Evolutionary conservation across 1,140 invertebrate genomes (phyloP).

Genomic region (Halesus radiatus): DNA sequence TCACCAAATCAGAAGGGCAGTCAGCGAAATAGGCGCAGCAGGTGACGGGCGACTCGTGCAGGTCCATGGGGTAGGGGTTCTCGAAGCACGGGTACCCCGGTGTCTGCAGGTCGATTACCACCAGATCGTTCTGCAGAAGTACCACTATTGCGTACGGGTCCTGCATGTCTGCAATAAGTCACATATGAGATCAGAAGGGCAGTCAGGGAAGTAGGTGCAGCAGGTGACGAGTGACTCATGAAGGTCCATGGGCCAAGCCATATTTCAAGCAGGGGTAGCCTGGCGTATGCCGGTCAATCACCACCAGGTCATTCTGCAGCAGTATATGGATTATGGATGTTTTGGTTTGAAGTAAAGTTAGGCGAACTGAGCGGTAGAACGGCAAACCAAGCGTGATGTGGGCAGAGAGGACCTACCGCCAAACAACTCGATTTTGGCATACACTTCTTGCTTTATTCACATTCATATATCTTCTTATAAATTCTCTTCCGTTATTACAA

Average conservation of each 20-base stretch:
- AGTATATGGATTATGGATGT: no score
- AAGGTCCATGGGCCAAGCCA: constrained; percentile 99
- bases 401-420: no score
- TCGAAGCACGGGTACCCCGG: constrained; percentile 98
- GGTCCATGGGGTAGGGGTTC: constrained; percentile 99
- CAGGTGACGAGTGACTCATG: constrained; percentile 97
- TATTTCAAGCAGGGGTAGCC: constrained; percentile 99
- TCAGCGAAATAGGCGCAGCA: constrained; percentile 97
- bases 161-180: constrained; percentile 84
- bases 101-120: constrained; percentile 95
- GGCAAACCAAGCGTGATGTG: no score
- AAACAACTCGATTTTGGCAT: no score
- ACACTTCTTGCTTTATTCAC: no score
- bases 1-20: constrained; percentile 95
- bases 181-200: constrained; percentile 88
- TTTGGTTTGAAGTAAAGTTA: no score
- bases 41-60: constrained; percentile 97
- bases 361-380: no score
- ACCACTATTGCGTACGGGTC: constrained; percentile 98
- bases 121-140: constrained; percentile 96
- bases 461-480: no score
- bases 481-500: no score
- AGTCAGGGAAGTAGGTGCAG: constrained; percentile 96
- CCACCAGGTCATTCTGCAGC: constrained; percentile 97
- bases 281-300: constrained; percentile 93